These are phyloP conservation scores for Ceratosolen fusciceps DNA, from an alignment of 1,140 invertebrate genomes.

Conservation along the genomic window DNA sequence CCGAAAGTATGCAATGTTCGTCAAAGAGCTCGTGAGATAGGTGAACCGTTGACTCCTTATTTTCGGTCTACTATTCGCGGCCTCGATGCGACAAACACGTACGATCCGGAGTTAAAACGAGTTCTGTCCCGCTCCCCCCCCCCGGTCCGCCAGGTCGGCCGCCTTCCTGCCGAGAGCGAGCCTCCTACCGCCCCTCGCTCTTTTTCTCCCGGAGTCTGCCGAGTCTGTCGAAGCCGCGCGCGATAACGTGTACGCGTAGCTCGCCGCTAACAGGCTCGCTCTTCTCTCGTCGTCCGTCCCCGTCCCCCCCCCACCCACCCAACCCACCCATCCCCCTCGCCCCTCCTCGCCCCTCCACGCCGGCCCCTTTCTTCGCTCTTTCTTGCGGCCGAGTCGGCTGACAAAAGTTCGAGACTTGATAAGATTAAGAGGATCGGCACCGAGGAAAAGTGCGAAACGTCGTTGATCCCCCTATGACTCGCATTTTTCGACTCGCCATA, in stretches of 20 bases:
- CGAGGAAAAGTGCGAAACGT: conserved; percentile 50
- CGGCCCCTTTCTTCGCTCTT: neutral
- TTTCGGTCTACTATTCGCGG: conserved; percentile 9
- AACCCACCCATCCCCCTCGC: neutral
- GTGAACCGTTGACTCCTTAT: conserved; percentile 27
- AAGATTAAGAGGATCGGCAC: conserved; percentile 58
- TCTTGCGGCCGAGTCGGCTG: conserved; percentile 19
- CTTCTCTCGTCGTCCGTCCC: neutral
- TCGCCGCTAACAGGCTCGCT: conserved; percentile 23
- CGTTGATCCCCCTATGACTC: conserved; percentile 38
- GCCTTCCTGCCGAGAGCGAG: too few relatives aligned
- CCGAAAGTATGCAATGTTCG: neutral
- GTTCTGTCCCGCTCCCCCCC: conserved; percentile 13
- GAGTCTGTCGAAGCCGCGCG: conserved; percentile 2
- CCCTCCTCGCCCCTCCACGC: neutral
- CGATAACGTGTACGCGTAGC: conserved; percentile 36
- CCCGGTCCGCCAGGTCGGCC: neutral
- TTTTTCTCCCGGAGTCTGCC: neutral
- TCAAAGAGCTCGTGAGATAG: conserved; percentile 8
- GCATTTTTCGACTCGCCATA: conserved; percentile 37
- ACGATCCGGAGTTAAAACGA: conserved; percentile 36
- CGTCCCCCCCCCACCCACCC: too few relatives aligned
- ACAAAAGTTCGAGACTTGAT: conserved; percentile 53
- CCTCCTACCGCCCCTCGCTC: conserved; percentile 14
- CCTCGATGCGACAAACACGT: conserved; percentile 1